Conservation (phyloP, 2,797 vertebrate species). For the Scleropages formosus region DNA sequence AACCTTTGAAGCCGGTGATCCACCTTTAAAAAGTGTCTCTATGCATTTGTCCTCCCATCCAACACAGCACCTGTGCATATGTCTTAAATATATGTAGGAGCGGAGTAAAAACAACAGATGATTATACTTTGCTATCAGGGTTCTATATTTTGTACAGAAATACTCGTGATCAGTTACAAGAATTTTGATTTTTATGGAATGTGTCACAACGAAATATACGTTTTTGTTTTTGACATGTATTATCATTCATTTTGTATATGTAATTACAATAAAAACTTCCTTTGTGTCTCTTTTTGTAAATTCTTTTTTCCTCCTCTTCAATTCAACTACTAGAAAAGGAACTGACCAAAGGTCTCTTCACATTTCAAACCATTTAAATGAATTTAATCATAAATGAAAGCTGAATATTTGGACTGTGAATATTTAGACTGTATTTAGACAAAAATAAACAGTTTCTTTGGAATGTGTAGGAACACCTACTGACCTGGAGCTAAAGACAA, state of each 20-base stretch:
- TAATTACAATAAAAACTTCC: conserved; percentile 59
- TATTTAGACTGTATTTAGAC: too few relatives aligned
- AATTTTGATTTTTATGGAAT: conserved; percentile 32
- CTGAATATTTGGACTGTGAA: too few relatives aligned
- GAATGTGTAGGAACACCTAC: too few relatives aligned
- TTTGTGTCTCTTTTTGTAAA: conserved; percentile 52
- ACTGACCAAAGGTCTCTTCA: not conserved
- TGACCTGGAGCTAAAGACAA: too few relatives aligned
- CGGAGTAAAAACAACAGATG: conserved; percentile 25
- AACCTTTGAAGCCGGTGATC: conserved; percentile 26
- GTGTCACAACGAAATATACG: conserved; percentile 44
- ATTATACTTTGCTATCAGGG: conserved; percentile 33
- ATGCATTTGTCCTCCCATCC: not conserved
- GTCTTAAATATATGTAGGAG: conserved; percentile 14
- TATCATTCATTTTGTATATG: conserved; percentile 46
- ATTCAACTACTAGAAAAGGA: conserved; percentile 13
- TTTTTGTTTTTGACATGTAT: conserved; percentile 43
- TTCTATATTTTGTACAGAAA: conserved; percentile 48
- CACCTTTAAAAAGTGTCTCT: not conserved
- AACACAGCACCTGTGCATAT: not conserved
- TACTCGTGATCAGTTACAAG: conserved; percentile 36
- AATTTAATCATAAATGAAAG: too few relatives aligned
- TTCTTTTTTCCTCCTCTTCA: conserved; percentile 36
- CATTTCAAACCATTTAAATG: not conserved
- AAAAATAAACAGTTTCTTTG: too few relatives aligned